Conservation (phyloP, 2,113 vertebrate genomes). For the Rhineura floridana region DNA sequence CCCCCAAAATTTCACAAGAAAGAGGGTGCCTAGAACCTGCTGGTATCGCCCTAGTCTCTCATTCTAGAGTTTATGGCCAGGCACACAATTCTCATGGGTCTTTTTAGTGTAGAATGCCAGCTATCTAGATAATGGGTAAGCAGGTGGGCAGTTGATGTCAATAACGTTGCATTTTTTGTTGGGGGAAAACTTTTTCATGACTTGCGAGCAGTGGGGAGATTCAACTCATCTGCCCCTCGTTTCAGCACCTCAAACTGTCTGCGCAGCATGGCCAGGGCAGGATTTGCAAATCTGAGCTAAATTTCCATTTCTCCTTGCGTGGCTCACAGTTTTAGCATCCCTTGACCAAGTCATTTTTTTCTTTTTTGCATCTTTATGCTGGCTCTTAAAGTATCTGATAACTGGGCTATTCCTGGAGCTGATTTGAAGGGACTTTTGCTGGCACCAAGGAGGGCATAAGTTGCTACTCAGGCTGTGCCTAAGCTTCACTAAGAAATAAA, state of each 20-base stretch:
- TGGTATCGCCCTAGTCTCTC: too few species aligned
- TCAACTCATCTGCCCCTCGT: not conserved
- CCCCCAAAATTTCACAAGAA: too few species aligned
- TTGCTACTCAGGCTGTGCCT: not conserved
- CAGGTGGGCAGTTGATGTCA: not conserved
- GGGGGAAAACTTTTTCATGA: not conserved
- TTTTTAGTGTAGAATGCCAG: not conserved
- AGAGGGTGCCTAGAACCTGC: too few species aligned
- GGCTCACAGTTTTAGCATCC: not conserved
- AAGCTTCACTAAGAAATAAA: not conserved
- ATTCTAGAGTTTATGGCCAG: too few species aligned
- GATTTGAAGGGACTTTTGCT: not conserved
- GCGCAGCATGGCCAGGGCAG: not conserved
- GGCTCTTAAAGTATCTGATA: not conserved
- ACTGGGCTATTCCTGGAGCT: not conserved
- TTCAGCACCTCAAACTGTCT: not conserved
- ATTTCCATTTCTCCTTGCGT: not conserved
- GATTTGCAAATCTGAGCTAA: not conserved
- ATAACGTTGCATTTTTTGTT: not conserved
- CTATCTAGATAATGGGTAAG: too few species aligned
- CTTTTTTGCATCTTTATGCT: not conserved
- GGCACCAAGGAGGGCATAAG: not conserved
- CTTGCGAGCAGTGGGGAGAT: too few species aligned
- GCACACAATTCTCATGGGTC: too few species aligned
- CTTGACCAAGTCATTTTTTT: too few species aligned